Percentiles rank a stretch among this genome's conserved stretches.
These are phyloP conservation scores for Mimumesa dahlbomi DNA, from an alignment of 2,888 invertebrate genomes.

Conservation along the genomic window DNA sequence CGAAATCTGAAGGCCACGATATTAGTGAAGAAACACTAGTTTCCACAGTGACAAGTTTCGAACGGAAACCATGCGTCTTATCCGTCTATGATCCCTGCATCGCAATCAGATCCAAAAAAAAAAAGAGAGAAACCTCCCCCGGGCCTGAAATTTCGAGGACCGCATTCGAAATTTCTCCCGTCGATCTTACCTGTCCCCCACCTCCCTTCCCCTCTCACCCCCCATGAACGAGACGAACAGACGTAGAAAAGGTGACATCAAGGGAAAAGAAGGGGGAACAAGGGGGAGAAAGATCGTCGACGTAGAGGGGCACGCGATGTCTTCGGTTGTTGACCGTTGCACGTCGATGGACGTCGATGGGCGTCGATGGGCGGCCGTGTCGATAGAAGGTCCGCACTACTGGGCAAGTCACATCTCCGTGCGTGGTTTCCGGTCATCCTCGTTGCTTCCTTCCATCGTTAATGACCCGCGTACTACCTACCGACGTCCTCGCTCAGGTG, in stretches of 20 bases:
- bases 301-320: slow-evolving; percentile 41
- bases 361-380: slow-evolving; percentile 49
- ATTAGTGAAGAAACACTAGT: background rate
- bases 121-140: too few relatives aligned
- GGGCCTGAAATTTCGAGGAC: slow-evolving; percentile 14
- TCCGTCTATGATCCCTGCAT: slow-evolving; percentile 30
- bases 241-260: background rate
- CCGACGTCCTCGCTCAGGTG: slow-evolving; percentile 54
- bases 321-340: slow-evolving; percentile 69
- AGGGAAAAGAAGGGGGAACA: background rate
- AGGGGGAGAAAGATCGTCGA: background rate
- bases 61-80: slow-evolving; percentile 51
- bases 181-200: background rate
- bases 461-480: slow-evolving; percentile 63
- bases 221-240: background rate
- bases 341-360: slow-evolving; percentile 58
- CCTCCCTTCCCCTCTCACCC: background rate
- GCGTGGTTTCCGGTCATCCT: slow-evolving; percentile 77
- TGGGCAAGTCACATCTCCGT: slow-evolving; percentile 75
- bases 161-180: slow-evolving; percentile 9
- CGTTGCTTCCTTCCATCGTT: slow-evolving; percentile 75
- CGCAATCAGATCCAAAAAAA: slow-evolving; percentile 40
- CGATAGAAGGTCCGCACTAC: slow-evolving; percentile 19
- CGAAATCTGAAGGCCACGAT: too few relatives aligned
- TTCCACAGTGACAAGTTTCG: slow-evolving; percentile 3